phyloP scores from a whole-genome alignment of 1,140 invertebrate species.

The Drosophila arawakana region DNA sequence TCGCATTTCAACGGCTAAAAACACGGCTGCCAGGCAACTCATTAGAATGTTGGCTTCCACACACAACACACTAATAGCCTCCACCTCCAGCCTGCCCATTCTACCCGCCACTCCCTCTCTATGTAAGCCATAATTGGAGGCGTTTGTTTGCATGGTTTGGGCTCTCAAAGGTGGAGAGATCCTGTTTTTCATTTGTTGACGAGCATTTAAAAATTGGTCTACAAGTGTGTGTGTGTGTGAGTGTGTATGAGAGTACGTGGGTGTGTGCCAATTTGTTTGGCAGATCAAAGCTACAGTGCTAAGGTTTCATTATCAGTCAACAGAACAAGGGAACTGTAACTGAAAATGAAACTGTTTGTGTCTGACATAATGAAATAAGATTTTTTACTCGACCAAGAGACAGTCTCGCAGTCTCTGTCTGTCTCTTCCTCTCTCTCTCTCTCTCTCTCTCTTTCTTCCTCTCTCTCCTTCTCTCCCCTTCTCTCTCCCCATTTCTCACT shows the following conservation, averaged over 20 bases:
- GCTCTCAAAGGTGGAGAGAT: not conserved
- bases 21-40: conserved; percentile 73
- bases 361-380: conserved; percentile 44
- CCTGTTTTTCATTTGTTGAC: conserved; percentile 49
- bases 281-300: conserved; percentile 76
- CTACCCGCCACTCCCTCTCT: not conserved
- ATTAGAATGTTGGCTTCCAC: conserved; percentile 61
- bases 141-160: conserved; percentile 14
- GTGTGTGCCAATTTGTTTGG: conserved; percentile 57
- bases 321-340: not conserved
- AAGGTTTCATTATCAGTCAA: conserved; percentile 73
- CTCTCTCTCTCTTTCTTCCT: too few species aligned
- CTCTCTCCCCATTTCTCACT: not conserved
- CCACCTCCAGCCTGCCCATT: not conserved
- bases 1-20: conserved; percentile 64
- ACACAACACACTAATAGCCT: conserved; percentile 53
- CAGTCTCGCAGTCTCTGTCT: too few species aligned
- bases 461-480: not conserved
- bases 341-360: conserved; percentile 23
- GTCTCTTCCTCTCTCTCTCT: not conserved
- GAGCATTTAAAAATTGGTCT: conserved; percentile 18
- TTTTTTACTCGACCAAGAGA: not conserved
- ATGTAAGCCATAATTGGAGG: conserved; percentile 60
- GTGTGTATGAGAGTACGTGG: conserved; percentile 24
- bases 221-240: conserved; percentile 27